Evolutionary conservation across 2,888 invertebrate genomes (phyloP).

Genomic region (Petrophora chlorosata): DNA sequence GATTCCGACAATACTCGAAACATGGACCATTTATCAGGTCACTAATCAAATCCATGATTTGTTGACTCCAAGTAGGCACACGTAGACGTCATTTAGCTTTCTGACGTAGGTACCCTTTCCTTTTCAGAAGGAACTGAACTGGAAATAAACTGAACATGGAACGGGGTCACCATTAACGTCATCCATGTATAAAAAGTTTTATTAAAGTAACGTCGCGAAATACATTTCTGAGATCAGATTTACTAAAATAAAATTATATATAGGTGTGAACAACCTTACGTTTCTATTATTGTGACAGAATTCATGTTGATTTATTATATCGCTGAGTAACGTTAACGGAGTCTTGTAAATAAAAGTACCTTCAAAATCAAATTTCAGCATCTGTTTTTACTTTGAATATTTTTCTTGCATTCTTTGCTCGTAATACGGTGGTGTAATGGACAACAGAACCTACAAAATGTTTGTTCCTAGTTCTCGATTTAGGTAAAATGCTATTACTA

Average conservation of each 20-base stretch:
- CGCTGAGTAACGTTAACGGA: too few species aligned
- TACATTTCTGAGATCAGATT: not conserved
- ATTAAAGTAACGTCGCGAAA: constrained; percentile 17
- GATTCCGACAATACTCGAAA: constrained; percentile 1
- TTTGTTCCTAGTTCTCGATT: too few species aligned
- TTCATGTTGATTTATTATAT: too few species aligned
- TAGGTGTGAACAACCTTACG: constrained; percentile 1
- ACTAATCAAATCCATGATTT: constrained; percentile 17
- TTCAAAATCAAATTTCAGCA: too few species aligned
- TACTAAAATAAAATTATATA: not conserved
- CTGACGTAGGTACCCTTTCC: constrained; percentile 40
- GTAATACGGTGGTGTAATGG: too few species aligned
- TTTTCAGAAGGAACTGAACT: constrained; percentile 50
- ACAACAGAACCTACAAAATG: too few species aligned
- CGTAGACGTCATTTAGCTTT: constrained; percentile 16
- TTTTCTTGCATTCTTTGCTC: too few species aligned
- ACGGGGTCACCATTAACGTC: constrained; percentile 51
- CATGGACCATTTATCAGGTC: constrained; percentile 11
- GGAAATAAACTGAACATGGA: constrained; percentile 53
- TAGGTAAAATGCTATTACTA: too few species aligned
- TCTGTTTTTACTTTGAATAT: too few species aligned
- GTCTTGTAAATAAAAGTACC: too few species aligned
- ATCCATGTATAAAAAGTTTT: constrained; percentile 43
- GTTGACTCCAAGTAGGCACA: constrained; percentile 11
- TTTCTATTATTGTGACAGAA: not conserved